Evolutionary conservation across 2,113 vertebrate genomes (phyloP), one percentile per base, ranked within the genome.

Genomic region (Lepus europaeus): DNA sequence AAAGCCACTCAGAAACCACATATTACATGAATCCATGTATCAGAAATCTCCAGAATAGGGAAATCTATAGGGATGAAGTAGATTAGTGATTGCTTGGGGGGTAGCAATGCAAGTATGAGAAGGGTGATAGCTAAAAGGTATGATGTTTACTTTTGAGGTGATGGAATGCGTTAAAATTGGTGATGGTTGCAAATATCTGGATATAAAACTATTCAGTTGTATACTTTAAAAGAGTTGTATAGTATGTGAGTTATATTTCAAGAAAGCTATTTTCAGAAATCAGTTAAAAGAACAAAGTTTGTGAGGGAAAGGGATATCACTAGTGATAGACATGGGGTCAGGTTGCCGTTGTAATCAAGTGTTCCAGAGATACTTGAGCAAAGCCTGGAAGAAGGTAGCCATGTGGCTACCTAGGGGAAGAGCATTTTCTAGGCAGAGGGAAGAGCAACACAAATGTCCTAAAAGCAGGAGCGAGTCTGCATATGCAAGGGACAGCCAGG

Each of bases 111-210:
- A 61, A 29, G 20, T 45, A 63, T n/a, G 25, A 33, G 20, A 72
- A 14, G 3, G 6, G 5, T 76, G 3, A 51, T 80, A 81, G 36
- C 36, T 72, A 77, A 84, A 83, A 76, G 20, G 22, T 13, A 19
- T 39, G 31, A 27, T 14, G 25, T 89, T 90, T 77, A 83, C 78
- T 85, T 95, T 94, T 82, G 85, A 95, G 31, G 14, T 87, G 31
- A 83, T 87, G 2, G 49, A 64, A 64, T 87, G 17, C 68, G 83
- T 61, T 83, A 19, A 83, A 89, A 25, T 64, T 69, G 27, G 59
- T 77, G 45, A 61, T 73, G 6, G 33, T 82, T 82, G 27, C 33
- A 80, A 10, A 20, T 89, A 56, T 23, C 77, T 81, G 70, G 61
- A 69, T 36, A 23, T 68, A 4, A 88, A 89, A 69, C 53, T 27